These are phyloP conservation scores for Sebastes hopkinsi DNA, from an alignment of 2,797 vertebrate species.

Conservation along the genomic window DNA sequence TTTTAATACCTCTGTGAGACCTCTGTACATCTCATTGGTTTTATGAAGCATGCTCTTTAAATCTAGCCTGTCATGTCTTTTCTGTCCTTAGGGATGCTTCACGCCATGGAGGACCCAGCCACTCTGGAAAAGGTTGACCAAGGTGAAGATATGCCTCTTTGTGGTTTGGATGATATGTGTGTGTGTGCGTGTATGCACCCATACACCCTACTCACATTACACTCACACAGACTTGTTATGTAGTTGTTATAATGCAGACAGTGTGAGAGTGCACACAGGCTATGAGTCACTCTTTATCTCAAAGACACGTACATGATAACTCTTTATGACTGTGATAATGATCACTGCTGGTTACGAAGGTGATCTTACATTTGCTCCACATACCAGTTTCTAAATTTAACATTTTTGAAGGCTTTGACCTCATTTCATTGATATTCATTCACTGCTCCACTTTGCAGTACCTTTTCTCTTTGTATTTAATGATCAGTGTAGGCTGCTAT, in stretches of 20 bases:
- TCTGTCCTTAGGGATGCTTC: conserved; percentile 82
- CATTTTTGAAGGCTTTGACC: background rate
- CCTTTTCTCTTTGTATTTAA: background rate
- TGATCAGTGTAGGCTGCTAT: background rate
- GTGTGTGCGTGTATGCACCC: background rate
- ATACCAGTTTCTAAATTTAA: background rate
- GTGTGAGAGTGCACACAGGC: background rate
- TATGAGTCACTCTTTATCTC: background rate
- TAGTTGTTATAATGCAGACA: background rate
- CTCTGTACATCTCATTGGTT: background rate
- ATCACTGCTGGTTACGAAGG: conserved; percentile 5
- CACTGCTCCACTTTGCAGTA: background rate
- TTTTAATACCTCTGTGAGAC: background rate
- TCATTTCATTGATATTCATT: conserved; percentile 6
- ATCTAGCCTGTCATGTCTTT: conserved; percentile 12
- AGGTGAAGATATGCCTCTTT: conserved; percentile 80
- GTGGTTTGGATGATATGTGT: background rate
- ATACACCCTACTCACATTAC: background rate
- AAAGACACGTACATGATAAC: background rate
- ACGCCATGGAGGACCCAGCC: conserved; percentile 79
- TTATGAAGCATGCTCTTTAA: conserved; percentile 24
- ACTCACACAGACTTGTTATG: background rate
- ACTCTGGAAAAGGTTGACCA: conserved; percentile 84
- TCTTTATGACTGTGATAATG: background rate
- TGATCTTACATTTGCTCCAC: background rate